A percentile compares a stretch with the other conserved stretches of the same genome.
Evolutionary conservation across 2,888 invertebrate species (phyloP).

Genomic region (Xylophagus ater): DNA sequence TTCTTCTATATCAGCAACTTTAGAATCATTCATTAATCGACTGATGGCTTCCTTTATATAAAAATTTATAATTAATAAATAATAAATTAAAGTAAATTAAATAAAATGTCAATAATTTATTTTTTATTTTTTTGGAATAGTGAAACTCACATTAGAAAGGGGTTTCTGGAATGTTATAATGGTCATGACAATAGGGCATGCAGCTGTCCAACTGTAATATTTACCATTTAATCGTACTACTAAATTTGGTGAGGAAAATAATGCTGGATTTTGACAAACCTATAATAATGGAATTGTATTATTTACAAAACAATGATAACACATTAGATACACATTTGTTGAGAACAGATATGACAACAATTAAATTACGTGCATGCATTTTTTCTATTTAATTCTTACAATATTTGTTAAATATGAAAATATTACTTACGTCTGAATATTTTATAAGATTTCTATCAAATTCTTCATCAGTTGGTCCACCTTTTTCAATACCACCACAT

Average conservation of each 20-base stretch:
- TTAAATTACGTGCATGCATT: too few species aligned
- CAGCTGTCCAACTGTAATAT: constrained; percentile 83
- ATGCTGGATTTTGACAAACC: constrained; percentile 56
- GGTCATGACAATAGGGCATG: constrained; percentile 82
- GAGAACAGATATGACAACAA: too few species aligned
- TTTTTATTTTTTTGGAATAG: constrained; percentile 3
- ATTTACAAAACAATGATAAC: constrained; percentile 8
- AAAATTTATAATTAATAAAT: background rate
- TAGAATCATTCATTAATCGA: constrained; percentile 29
- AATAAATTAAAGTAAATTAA: background rate
- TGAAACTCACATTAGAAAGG: constrained; percentile 55
- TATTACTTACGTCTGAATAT: constrained; percentile 40
- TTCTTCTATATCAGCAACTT: constrained; percentile 19
- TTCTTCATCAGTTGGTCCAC: constrained; percentile 48
- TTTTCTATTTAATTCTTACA: too few species aligned
- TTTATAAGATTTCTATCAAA: constrained; percentile 49
- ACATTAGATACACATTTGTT: too few species aligned
- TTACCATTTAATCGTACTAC: constrained; percentile 79
- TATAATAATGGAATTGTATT: constrained; percentile 19
- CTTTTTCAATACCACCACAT: constrained; percentile 55
- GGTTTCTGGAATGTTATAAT: constrained; percentile 76
- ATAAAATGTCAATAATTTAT: constrained; percentile 3
- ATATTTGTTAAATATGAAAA: too few species aligned
- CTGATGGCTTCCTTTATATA: constrained; percentile 32
- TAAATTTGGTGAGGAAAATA: constrained; percentile 69